A percentile compares a stretch with the other conserved stretches of the same genome.
These are phyloP conservation scores for Brenthis hecate DNA, from an alignment of 2,888 invertebrate species.

Conservation along the genomic window DNA sequence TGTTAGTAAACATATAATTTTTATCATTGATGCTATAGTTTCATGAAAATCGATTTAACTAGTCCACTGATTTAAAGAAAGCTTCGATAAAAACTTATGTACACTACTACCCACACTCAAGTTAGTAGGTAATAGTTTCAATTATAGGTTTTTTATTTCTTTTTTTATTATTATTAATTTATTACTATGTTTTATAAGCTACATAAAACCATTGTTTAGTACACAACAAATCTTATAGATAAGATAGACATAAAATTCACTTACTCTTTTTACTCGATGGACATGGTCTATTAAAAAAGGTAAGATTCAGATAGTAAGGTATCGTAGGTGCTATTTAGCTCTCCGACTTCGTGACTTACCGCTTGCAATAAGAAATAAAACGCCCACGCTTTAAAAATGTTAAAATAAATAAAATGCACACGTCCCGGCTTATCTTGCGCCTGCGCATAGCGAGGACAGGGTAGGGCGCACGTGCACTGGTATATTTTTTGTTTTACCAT, in stretches of 20 bases:
- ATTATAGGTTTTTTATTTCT: background rate
- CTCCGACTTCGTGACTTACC: conserved; percentile 80
- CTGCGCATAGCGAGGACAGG: conserved; percentile 65
- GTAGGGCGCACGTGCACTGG: conserved; percentile 58
- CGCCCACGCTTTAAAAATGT: conserved; percentile 72
- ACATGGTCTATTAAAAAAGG: conserved; percentile 41
- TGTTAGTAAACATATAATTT: no score
- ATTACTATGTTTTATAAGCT: conserved; percentile 8
- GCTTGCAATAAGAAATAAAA: conserved; percentile 66
- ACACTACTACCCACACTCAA: no score
- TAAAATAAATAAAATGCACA: conserved; percentile 82
- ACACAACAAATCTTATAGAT: conserved; percentile 38
- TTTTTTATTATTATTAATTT: background rate
- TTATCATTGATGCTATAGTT: no score
- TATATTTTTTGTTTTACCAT: conserved; percentile 31
- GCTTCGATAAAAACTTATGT: no score
- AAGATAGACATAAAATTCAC: conserved; percentile 40
- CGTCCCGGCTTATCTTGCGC: conserved; percentile 74
- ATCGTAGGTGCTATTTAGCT: conserved; percentile 77
- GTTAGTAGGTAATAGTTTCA: no score
- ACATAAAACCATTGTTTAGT: conserved; percentile 30
- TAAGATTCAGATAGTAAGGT: conserved; percentile 41
- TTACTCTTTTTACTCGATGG: conserved; percentile 40
- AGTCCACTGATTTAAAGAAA: no score
- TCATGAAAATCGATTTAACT: no score